A percentile compares a stretch with the other conserved stretches of the same genome.
Conservation (phyloP, 1,140 invertebrate genomes). For the Tachypleus tridentatus region DNA sequence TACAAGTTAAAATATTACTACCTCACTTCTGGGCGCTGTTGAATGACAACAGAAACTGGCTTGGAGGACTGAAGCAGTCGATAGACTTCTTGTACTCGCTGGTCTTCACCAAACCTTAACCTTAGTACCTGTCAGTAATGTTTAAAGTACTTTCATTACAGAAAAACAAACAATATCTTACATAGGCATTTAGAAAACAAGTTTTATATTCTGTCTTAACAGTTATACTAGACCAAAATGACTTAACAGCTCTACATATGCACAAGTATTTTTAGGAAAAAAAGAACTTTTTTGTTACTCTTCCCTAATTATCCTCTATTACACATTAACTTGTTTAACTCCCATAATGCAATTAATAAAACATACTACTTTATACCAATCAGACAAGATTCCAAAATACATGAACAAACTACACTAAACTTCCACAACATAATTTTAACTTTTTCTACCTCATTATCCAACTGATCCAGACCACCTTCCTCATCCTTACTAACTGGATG, state of each 20-base stretch:
- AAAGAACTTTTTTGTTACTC: too few relatives aligned
- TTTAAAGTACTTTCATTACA: constrained; percentile 1
- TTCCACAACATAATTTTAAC: not conserved
- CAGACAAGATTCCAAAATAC: too few relatives aligned
- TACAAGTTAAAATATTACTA: constrained; percentile 9
- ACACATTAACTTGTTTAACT: too few relatives aligned
- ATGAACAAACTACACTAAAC: too few relatives aligned
- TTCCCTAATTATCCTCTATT: too few relatives aligned
- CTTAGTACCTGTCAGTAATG: constrained; percentile 39
- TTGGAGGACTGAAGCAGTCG: constrained; percentile 74
- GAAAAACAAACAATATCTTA: not conserved
- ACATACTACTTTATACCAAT: too few relatives aligned
- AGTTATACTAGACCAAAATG: too few relatives aligned
- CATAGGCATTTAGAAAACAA: too few relatives aligned
- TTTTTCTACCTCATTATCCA: constrained; percentile 41
- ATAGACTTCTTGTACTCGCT: constrained; percentile 68
- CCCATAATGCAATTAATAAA: too few relatives aligned
- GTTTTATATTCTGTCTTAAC: too few relatives aligned
- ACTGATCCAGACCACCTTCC: constrained; percentile 53
- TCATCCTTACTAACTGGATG: constrained; percentile 33
- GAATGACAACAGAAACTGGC: constrained; percentile 69
- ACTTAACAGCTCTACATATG: too few relatives aligned
- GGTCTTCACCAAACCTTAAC: constrained; percentile 53
- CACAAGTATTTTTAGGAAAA: too few relatives aligned
- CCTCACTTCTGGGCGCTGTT: constrained; percentile 77